A percentile compares a stretch with the other conserved stretches of the same genome.
These are phyloP conservation scores for Nephrocerus scutellatus DNA, from an alignment of 2,888 invertebrate species.

Conservation along the genomic window DNA sequence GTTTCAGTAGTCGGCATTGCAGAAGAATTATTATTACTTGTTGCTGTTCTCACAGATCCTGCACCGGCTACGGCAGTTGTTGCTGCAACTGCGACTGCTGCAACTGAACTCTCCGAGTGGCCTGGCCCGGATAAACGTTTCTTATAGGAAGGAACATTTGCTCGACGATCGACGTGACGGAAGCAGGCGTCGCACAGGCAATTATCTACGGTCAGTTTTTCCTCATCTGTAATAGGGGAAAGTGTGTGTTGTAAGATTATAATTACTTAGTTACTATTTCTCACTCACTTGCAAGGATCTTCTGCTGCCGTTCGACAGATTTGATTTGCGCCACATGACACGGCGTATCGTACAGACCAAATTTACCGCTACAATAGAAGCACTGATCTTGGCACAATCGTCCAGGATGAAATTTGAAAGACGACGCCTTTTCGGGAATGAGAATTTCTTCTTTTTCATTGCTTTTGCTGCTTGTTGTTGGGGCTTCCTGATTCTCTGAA, in stretches of 20 bases:
- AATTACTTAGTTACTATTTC: background rate
- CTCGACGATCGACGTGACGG: slow-evolving; percentile 75
- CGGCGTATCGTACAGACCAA: slow-evolving; percentile 77
- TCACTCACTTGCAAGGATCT: slow-evolving; percentile 65
- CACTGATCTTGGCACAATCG: slow-evolving; percentile 78
- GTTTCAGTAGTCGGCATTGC: background rate
- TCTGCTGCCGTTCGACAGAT: slow-evolving; percentile 70
- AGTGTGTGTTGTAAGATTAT: background rate
- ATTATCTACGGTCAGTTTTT: slow-evolving; percentile 74
- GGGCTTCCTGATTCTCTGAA: slow-evolving; percentile 12
- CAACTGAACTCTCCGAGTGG: slow-evolving; percentile 29
- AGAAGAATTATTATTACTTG: slow-evolving; percentile 6
- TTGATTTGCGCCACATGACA: slow-evolving; percentile 84
- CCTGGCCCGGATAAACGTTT: slow-evolving; percentile 49
- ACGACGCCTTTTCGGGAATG: slow-evolving; percentile 81
- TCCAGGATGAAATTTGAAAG: slow-evolving; percentile 79
- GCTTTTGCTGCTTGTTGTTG: slow-evolving; percentile 35
- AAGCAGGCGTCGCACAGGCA: slow-evolving; percentile 84
- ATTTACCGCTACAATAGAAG: slow-evolving; percentile 80
- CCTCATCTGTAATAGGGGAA: slow-evolving; percentile 54
- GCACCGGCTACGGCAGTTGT: background rate
- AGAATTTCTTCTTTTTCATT: slow-evolving; percentile 54
- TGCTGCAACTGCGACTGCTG: too few species aligned
- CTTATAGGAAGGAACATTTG: slow-evolving; percentile 63
- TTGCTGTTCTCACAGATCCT: background rate